phyloP scores from a whole-genome alignment of 2,113 vertebrate genomes.

The Cheilinus undulatus region DNA sequence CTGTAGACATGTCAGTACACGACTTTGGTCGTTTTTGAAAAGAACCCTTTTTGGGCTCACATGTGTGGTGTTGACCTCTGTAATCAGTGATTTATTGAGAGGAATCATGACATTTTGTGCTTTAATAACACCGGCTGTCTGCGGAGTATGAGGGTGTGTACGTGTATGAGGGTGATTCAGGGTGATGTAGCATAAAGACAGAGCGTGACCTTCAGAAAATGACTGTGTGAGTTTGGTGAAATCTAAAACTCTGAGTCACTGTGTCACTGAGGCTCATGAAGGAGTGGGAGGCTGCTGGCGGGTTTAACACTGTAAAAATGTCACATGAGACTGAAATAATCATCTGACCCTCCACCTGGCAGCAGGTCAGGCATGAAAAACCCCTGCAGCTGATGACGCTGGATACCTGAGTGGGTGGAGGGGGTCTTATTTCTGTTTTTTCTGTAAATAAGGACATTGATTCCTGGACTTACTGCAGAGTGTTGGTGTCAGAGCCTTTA shows the following conservation, averaged over 20 bases:
- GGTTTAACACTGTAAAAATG: constrained; percentile 28
- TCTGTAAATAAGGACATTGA: no score
- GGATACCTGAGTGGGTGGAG: background rate
- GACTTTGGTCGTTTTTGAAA: no score
- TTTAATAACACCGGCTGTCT: background rate
- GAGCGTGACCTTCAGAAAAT: constrained; percentile 3
- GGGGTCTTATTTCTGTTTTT: no score
- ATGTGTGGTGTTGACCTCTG: no score
- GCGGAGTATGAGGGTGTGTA: background rate
- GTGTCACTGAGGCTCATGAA: background rate
- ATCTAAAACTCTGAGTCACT: constrained; percentile 22
- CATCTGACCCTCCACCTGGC: background rate
- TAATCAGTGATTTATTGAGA: no score
- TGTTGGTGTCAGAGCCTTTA: no score
- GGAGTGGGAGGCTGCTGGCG: background rate
- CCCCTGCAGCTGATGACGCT: background rate
- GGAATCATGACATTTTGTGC: no score
- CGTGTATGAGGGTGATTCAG: constrained; percentile 15
- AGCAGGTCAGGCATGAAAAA: background rate
- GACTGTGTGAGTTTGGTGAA: constrained; percentile 9
- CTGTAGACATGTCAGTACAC: no score
- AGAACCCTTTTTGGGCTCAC: no score
- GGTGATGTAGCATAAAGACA: background rate
- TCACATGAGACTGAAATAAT: constrained; percentile 16
- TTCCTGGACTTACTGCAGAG: no score